Evolutionary conservation across 2,888 invertebrate species (phyloP).

Genomic region (Nephrotoma guestfalica): DNA sequence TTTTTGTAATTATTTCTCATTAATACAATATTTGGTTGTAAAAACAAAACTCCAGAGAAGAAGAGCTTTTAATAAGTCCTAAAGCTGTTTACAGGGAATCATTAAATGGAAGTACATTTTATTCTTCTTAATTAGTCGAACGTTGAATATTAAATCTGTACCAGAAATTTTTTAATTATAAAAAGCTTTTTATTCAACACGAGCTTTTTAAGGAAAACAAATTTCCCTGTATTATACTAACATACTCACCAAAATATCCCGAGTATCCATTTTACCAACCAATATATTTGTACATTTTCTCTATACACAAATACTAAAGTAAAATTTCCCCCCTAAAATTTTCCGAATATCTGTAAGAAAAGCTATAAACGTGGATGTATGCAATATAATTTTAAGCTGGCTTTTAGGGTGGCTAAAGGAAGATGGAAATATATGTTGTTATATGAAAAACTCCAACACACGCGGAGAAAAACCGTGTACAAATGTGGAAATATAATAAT

Average conservation of each 20-base stretch:
- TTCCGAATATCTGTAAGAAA: background rate
- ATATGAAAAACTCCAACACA: background rate
- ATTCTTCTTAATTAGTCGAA: too few species aligned
- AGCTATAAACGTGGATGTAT: background rate
- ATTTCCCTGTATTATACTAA: background rate
- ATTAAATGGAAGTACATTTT: too few species aligned
- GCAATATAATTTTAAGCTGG: background rate
- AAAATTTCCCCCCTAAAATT: background rate
- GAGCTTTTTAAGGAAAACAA: background rate
- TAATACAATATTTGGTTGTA: too few species aligned
- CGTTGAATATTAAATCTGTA: too few species aligned
- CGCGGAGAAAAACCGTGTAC: background rate
- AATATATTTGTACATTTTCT: background rate
- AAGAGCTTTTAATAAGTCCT: too few species aligned
- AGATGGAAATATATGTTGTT: background rate
- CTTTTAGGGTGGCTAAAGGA: background rate
- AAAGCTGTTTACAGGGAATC: too few species aligned
- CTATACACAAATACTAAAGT: background rate
- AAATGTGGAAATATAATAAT: background rate
- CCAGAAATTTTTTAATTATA: too few species aligned
- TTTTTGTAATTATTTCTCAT: too few species aligned
- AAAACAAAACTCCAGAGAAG: too few species aligned
- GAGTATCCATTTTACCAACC: background rate
- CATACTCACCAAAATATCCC: background rate
- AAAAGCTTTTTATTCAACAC: background rate